phyloP scores from a whole-genome alignment of 2,113 vertebrate genomes.

The Mionectes macconnelli region DNA sequence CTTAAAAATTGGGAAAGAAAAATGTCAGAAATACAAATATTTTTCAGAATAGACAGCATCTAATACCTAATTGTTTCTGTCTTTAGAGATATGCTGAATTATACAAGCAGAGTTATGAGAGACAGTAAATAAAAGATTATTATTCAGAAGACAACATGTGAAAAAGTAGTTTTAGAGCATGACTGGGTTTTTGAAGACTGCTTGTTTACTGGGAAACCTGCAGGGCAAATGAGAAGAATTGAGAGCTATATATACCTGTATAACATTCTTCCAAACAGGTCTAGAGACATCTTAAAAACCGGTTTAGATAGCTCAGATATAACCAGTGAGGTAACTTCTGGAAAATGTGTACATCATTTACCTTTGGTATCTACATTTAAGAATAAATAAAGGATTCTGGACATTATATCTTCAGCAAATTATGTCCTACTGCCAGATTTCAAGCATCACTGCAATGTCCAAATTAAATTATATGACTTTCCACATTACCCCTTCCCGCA shows the following conservation, averaged over 20 bases:
- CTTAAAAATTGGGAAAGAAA: neutral
- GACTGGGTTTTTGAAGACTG: neutral
- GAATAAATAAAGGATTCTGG: neutral
- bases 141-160: neutral
- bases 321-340: neutral
- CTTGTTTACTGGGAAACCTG: neutral
- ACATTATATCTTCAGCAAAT: neutral
- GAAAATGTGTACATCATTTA: neutral
- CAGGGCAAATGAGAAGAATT: neutral
- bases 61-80: neutral
- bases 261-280: neutral
- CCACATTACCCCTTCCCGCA: accelerated
- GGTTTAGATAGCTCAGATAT: neutral
- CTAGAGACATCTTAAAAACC: neutral
- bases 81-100: neutral
- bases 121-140: neutral
- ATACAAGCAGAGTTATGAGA: neutral
- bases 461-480: neutral
- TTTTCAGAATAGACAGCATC: neutral
- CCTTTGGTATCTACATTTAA: neutral
- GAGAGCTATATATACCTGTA: neutral
- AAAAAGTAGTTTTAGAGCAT: neutral
- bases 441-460: neutral
- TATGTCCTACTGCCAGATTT: neutral
- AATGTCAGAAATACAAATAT: neutral